Conservation (phyloP, 2,797 vertebrate genomes). For the Alfaro cultratus region DNA sequence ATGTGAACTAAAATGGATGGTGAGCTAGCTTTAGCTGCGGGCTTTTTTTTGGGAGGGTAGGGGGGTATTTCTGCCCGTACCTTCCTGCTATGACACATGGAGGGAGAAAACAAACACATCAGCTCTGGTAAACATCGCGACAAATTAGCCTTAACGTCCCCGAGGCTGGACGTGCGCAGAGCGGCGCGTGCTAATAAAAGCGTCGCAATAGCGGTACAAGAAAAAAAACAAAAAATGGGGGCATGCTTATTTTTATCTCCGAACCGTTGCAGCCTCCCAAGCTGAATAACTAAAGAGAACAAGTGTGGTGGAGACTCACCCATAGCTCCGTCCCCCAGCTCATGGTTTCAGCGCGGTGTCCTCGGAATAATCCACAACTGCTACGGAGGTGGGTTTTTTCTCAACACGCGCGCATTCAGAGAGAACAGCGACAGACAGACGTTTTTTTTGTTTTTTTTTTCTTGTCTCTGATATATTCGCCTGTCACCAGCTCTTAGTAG, state of each 20-base stretch:
- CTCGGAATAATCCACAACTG: conserved; percentile 82
- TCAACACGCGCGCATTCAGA: conserved; percentile 42
- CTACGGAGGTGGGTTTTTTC: conserved; percentile 40
- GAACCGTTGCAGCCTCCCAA: conserved; percentile 33
- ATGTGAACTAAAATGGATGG: conserved; percentile 43
- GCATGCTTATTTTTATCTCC: neutral
- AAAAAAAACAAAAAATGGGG: neutral
- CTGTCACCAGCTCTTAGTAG: conserved; percentile 5
- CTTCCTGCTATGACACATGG: neutral
- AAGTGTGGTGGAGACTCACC: conserved; percentile 73
- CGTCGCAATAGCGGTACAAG: neutral
- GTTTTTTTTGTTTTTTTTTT: conserved; percentile 4
- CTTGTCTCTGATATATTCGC: conserved; percentile 7
- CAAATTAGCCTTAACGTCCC: conserved; percentile 40
- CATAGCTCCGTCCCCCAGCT: conserved; percentile 88
- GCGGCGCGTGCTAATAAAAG: neutral
- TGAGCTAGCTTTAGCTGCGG: conserved; percentile 12
- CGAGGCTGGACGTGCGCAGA: neutral
- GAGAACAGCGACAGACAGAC: conserved; percentile 28
- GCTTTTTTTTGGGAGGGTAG: no score
- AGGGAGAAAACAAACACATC: neutral
- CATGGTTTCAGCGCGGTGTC: conserved; percentile 81
- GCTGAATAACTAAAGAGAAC: neutral
- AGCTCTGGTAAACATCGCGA: conserved; percentile 15
- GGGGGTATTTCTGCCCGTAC: neutral